Base-by-base conservation (phyloP, 2,888 invertebrate genomes). In the Noctua pronuba region DNA sequence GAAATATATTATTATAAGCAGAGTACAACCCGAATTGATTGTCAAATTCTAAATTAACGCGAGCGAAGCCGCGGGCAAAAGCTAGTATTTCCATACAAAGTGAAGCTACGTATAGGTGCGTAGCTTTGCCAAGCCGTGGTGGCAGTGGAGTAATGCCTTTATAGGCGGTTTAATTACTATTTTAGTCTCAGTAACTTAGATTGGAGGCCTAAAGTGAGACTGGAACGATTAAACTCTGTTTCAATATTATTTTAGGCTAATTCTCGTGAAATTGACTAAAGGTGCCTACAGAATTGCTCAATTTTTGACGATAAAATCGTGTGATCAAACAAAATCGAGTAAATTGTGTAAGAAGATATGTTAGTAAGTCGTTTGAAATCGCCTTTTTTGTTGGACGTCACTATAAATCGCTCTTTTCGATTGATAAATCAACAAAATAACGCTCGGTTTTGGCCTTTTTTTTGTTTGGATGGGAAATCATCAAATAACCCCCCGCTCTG, bases 191-290 rank as follows among this genome's bases (percentile, higher is more conserved):
- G 65, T 75, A 75, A 81, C 81, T 79, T 75, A 52, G 44, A 82
- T 82, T 76, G 24, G 3, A 82, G 24, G 31, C 41, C 38, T 58
- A 49, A 35, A 79, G 35, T 60, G 28, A 58, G 35, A 60, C 44
- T 76, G 28, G 16, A 76, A 76, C 38, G 38, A 49, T 76, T 76
- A 35, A 79, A 77, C 41, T 60, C 49, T 52, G 28, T 28, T 44
- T 58, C 18, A 66, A 52, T 76, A 66, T 77, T 79, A 76, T 82
- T 82, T 82, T 58, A 75, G 41, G 46, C n/a, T n/a, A n/a, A 81
- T 41, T 64, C 31, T 55, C 31, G 28, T 31, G n/a, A 41, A 80
- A 62, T 44, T 62, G 0, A 31, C 1, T 38, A 5, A n/a, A 28
- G 18, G n/a, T 4, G 18, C 65, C 41, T 41, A 28, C n/a, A 65